Evolutionary conservation across 2,797 vertebrate species (phyloP).

Genomic region (Macropus fuliginosus): DNA sequence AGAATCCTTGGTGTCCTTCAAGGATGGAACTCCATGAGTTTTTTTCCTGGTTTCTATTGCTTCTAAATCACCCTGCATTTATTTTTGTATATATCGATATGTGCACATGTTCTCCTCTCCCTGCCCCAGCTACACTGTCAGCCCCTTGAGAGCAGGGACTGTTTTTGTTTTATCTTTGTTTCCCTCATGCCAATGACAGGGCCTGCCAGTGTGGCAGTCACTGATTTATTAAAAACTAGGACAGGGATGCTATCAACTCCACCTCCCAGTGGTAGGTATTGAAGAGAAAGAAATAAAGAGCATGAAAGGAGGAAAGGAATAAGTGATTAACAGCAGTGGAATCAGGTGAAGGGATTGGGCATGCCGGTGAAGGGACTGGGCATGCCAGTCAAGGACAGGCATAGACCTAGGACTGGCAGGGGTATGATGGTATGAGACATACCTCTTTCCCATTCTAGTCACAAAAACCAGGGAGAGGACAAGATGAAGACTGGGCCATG

Average conservation of each 20-base stretch:
- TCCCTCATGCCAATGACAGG: neutral
- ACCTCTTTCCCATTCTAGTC: neutral
- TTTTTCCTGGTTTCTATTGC: neutral
- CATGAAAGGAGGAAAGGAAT: neutral
- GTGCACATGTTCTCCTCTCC: neutral
- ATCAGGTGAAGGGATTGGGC: too few relatives aligned
- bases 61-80: neutral
- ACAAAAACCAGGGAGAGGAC: neutral
- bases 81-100: neutral
- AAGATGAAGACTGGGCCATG: neutral
- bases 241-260: neutral
- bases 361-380: neutral
- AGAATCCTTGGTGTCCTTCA: neutral
- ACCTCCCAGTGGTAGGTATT: neutral
- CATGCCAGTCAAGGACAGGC: neutral
- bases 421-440: neutral
- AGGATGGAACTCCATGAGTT: neutral
- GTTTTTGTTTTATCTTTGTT: neutral
- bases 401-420: constrained; percentile 25
- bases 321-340: neutral
- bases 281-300: neutral
- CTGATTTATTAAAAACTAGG: neutral
- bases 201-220: neutral
- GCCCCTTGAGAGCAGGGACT: neutral
- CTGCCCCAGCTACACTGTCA: neutral